phyloP scores from a whole-genome alignment of 2,888 invertebrate species.

The Drosophila glabriapex region DNA sequence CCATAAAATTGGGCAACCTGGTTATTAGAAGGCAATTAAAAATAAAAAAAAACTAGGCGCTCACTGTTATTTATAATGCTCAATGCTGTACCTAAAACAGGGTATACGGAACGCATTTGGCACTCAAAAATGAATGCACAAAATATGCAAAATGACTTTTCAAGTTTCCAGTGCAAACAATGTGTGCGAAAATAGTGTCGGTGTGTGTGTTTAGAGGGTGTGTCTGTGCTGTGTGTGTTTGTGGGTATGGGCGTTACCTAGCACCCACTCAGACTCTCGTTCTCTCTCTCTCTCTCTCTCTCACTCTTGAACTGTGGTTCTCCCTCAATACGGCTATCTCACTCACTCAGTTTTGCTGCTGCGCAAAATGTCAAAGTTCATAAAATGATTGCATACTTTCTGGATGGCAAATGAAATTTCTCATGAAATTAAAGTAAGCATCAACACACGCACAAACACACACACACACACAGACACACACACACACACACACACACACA shows the following conservation, averaged over 20 bases:
- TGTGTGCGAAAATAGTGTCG: constrained; percentile 18
- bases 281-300: background rate
- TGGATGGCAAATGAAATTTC: constrained; percentile 53
- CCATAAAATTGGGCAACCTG: background rate
- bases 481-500: constrained; percentile 17
- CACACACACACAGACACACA: constrained; percentile 7
- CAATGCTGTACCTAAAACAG: background rate
- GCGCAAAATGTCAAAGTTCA: constrained; percentile 61
- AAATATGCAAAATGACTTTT: constrained; percentile 59
- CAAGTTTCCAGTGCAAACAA: constrained; percentile 41
- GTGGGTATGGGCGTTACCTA: constrained; percentile 25
- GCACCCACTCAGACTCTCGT: background rate
- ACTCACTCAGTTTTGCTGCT: constrained; percentile 21
- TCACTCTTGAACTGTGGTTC: background rate
- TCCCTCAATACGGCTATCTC: background rate
- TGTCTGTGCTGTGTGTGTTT: constrained; percentile 20
- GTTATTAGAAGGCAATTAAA: background rate
- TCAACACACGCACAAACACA: constrained; percentile 28
- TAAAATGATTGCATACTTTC: constrained; percentile 67
- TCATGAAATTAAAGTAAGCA: constrained; percentile 61
- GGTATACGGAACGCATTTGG: constrained; percentile 12
- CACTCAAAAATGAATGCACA: constrained; percentile 27
- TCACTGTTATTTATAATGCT: background rate
- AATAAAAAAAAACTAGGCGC: background rate
- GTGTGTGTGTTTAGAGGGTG: constrained; percentile 15